Evolutionary conservation across 2,888 invertebrate species (phyloP), one percentile per base, ranked within the genome.

Genomic region (Drosophila subquinaria): DNA sequence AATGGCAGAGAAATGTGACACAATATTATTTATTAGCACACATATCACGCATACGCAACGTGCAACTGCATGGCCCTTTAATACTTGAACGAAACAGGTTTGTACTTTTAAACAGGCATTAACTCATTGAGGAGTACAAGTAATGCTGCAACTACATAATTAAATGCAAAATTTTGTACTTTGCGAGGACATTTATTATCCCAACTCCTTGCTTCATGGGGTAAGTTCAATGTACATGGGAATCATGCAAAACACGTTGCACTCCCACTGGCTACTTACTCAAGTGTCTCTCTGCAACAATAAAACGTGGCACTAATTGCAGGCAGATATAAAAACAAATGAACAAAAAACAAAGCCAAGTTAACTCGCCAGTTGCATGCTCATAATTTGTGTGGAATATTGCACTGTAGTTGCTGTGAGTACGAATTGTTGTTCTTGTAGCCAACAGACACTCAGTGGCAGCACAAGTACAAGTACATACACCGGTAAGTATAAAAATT

Each of bases 1-100:
- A 95, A 95, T 15, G 20, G 23, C 30, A 66, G 27, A 64, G 35
- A 60, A 57, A 35, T 30, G 20, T 20, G 47, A n/a, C 52, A 20
- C 0, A n/a, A 48, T n/a, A 50, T 4, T 38, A 59, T 33, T 20
- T 48, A 65, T 61, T 57, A 56, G 59, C 13, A 55, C 42, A 53
- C 52, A 68, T 51, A 66, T 62, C 55, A 76, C 52, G 86, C 62
- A 82, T 76, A 82, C 66, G 73, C 79, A 67, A 42, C 59, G 74
- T 42, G 61, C 23, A 38, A 65, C 56, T 43, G 55, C 53, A 71
- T 42, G 17, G 17, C 55, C 30, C 30, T 27, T 56, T 42, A 17
- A 23, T 55, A 5, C 4, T 6, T 17, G 38, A 3, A 36, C 30
- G 30, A 30, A 52, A 72, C 73, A 72, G 56, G 56, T 4, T 35